Evolutionary conservation across 2,888 invertebrate species (phyloP).

Genomic region (Cryptocephalus moraei): DNA sequence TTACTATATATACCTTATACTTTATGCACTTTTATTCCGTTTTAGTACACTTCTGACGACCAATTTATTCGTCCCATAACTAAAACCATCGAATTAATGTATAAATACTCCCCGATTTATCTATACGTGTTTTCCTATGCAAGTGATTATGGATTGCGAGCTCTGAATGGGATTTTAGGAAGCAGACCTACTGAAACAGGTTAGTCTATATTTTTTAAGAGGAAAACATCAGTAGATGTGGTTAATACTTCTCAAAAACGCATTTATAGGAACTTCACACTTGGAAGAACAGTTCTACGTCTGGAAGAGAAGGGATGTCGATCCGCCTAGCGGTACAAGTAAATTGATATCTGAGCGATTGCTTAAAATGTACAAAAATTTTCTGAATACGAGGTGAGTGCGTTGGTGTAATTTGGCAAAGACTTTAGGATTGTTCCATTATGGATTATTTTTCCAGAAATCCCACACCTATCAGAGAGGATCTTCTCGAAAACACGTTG

Average conservation of each 20-base stretch:
- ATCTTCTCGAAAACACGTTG: constrained; percentile 5
- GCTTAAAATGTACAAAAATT: constrained; percentile 9
- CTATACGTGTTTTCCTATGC: constrained; percentile 13
- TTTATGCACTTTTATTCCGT: background rate
- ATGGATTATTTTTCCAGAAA: constrained; percentile 6
- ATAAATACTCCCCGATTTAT: constrained; percentile 10
- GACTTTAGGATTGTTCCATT: background rate
- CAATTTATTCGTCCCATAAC: constrained; percentile 9
- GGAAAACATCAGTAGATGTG: background rate
- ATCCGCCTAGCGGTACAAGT: constrained; percentile 5
- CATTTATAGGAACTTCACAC: constrained; percentile 12
- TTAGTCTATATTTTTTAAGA: background rate
- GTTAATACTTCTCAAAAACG: background rate
- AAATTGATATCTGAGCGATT: constrained; percentile 5
- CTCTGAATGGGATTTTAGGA: constrained; percentile 1
- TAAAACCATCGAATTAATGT: constrained; percentile 12
- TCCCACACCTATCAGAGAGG: constrained; percentile 9
- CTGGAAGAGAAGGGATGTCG: constrained; percentile 6
- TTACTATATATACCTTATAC: background rate
- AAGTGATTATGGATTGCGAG: constrained; percentile 6
- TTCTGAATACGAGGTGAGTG: constrained; percentile 9
- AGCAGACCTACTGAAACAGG: background rate
- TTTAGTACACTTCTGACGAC: constrained; percentile 10
- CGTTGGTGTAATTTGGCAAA: background rate
- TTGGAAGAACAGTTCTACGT: constrained; percentile 12